Conservation (phyloP, 2,888 invertebrate genomes). For the Liopterus haemorrhoidalis region DNA sequence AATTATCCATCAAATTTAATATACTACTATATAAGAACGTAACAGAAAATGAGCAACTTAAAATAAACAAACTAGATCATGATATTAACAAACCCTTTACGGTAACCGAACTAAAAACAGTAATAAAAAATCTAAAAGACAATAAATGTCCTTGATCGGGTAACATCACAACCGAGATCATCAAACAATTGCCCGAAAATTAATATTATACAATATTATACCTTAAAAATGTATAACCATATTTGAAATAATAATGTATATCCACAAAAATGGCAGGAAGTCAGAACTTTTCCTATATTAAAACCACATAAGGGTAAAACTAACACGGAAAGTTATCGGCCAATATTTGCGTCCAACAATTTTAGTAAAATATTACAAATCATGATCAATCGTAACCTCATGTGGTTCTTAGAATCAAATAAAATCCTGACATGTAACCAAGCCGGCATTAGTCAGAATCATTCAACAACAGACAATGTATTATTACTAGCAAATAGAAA, state of each 20-base stretch:
- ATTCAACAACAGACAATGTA: conserved; percentile 4
- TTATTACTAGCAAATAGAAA: neutral
- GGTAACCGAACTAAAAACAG: too few species aligned
- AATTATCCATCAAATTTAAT: neutral
- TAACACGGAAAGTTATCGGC: neutral
- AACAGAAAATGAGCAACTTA: neutral
- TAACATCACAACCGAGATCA: conserved; percentile 1
- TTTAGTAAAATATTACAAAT: neutral
- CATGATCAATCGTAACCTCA: neutral
- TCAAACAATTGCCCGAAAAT: conserved; percentile 1
- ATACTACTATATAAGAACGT: neutral
- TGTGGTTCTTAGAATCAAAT: conserved; percentile 2
- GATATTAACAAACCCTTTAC: neutral
- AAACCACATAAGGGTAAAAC: neutral
- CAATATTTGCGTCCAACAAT: neutral
- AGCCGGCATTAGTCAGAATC: neutral
- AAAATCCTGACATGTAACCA: neutral
- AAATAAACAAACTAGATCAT: neutral
- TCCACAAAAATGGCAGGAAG: conserved; percentile 1
- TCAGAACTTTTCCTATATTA: conserved; percentile 1
- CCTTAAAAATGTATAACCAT: conserved; percentile 2
- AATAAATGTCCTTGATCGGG: neutral
- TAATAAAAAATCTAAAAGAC: too few species aligned
- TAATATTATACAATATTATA: neutral
- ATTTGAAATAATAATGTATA: conserved; percentile 1